These are phyloP conservation scores for Leptobrachium leishanense DNA, from an alignment of 2,113 vertebrate species.

Conservation along the genomic window DNA sequence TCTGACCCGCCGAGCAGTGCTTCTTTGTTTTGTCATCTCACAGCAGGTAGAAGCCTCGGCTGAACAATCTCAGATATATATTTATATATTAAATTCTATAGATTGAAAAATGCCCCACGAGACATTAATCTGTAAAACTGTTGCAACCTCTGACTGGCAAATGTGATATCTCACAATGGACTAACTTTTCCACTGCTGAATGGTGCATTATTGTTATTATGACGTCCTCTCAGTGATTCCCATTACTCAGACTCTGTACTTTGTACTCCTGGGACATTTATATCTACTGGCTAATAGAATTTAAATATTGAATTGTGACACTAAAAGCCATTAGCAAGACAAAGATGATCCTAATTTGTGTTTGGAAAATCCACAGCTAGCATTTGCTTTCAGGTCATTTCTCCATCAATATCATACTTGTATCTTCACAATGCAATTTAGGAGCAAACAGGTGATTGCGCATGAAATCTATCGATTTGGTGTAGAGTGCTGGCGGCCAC, in stretches of 20 bases:
- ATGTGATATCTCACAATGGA: conserved; percentile 31
- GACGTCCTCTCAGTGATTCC: conserved; percentile 33
- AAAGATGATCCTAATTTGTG: conserved; percentile 24
- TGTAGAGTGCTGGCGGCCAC: conserved; percentile 19
- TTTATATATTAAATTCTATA: too few species aligned
- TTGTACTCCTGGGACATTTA: conserved; percentile 30
- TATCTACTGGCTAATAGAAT: conserved; percentile 37
- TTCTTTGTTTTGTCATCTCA: too few species aligned
- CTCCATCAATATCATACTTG: conserved; percentile 29
- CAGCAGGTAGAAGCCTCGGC: too few species aligned
- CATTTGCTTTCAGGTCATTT: conserved; percentile 9
- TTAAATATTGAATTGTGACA: conserved; percentile 45
- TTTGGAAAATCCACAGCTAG: conserved; percentile 15
- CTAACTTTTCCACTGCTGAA: conserved; percentile 24
- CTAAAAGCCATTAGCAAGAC: conserved; percentile 37
- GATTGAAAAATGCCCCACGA: too few species aligned
- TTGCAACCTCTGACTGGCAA: conserved; percentile 8
- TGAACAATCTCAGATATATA: too few species aligned
- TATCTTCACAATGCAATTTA: conserved; percentile 5
- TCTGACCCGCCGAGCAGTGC: too few species aligned
- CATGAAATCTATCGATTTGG: conserved; percentile 17
- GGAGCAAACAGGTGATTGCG: conserved; percentile 18
- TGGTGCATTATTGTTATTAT: conserved; percentile 28
- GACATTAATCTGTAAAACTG: not conserved
- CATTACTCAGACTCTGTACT: conserved; percentile 25